Evolutionary conservation across 2,888 invertebrate genomes (phyloP).

Genomic region (Sisyra terminalis): DNA sequence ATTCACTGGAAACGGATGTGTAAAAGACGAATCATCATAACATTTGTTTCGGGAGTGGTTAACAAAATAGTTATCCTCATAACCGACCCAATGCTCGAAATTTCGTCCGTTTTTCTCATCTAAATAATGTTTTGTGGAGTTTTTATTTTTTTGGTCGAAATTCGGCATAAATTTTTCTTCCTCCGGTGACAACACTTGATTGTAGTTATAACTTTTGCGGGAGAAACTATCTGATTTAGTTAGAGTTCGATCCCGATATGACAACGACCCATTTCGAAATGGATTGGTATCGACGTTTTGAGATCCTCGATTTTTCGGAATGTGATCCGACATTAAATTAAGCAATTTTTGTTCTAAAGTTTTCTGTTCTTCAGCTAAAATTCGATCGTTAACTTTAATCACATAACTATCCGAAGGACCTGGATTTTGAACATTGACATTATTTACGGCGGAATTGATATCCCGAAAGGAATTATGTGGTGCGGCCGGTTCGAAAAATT

Average conservation of each 20-base stretch:
- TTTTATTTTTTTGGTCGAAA: constrained; percentile 4
- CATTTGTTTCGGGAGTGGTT: neutral
- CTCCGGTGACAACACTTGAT: constrained; percentile 12
- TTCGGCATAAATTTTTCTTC: constrained; percentile 2
- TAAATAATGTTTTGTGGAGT: too few species aligned
- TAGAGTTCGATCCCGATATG: constrained; percentile 22
- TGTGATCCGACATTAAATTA: constrained; percentile 18
- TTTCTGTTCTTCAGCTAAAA: constrained; percentile 12
- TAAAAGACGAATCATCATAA: constrained; percentile 1
- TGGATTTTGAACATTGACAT: neutral
- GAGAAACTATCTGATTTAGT: constrained; percentile 28
- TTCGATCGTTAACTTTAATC: neutral
- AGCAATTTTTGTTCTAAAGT: constrained; percentile 18
- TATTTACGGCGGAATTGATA: constrained; percentile 14
- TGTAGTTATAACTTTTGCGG: constrained; percentile 23
- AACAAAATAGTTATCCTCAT: neutral
- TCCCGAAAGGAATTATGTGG: constrained; percentile 24
- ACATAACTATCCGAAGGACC: neutral
- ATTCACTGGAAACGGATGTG: constrained; percentile 2
- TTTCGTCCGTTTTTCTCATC: constrained; percentile 1
- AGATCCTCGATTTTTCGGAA: neutral
- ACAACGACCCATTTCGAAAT: constrained; percentile 11
- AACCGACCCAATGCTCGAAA: neutral
- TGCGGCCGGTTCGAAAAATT: constrained; percentile 10
- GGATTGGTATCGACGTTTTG: constrained; percentile 15